Evolutionary conservation across 2,888 invertebrate genomes (phyloP).

Genomic region (Aelia acuminata): DNA sequence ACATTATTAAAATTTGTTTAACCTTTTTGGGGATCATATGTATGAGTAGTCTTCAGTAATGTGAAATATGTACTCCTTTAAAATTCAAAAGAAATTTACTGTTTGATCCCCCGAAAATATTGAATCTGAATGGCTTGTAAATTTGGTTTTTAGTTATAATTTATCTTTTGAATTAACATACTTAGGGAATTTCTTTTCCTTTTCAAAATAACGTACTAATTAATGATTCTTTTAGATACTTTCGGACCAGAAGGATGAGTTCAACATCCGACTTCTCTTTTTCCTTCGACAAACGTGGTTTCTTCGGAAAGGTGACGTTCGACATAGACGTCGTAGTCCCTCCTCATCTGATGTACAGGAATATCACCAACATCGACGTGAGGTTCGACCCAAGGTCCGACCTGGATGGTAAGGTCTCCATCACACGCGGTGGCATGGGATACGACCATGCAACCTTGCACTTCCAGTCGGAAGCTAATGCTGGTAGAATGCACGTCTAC

Average conservation of each 20-base stretch:
- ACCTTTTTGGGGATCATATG: no score
- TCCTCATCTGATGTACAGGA: background rate
- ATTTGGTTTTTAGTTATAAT: no score
- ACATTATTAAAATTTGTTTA: no score
- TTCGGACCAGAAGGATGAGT: background rate
- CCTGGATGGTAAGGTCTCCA: background rate
- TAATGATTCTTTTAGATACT: background rate
- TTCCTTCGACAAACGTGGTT: background rate
- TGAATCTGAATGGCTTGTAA: no score
- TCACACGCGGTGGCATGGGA: background rate
- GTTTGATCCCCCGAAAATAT: no score
- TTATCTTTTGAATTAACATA: no score
- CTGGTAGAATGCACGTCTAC: background rate
- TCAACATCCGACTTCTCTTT: background rate
- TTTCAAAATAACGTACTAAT: background rate
- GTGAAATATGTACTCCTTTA: no score
- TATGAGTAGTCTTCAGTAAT: no score
- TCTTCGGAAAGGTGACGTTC: slow-evolving; percentile 5
- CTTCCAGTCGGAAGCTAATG: background rate
- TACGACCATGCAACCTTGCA: slow-evolving; percentile 1
- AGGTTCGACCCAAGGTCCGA: background rate
- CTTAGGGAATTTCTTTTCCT: no score
- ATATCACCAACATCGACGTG: background rate
- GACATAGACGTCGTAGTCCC: background rate
- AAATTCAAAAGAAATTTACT: no score